Conservation (phyloP, 2,113 vertebrate genomes). For the Pitta sordida region DNA sequence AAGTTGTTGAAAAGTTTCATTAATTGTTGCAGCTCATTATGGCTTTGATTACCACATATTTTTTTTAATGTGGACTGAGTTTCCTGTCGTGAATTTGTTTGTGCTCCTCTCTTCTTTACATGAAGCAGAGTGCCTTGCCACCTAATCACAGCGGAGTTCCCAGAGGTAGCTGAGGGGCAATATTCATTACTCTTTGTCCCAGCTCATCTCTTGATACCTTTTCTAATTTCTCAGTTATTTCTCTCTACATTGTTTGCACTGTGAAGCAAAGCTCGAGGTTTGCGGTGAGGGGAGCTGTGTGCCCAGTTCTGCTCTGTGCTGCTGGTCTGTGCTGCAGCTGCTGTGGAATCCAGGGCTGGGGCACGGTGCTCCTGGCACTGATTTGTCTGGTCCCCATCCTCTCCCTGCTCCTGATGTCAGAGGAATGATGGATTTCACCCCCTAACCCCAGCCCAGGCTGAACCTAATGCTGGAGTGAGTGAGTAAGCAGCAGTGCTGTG, state of each 20-base stretch:
- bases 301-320: background rate
- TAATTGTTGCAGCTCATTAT: background rate
- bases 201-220: background rate
- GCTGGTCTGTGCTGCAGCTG: background rate
- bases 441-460: background rate
- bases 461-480: background rate
- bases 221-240: conserved; percentile 26
- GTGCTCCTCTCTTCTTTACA: background rate
- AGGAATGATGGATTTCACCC: background rate
- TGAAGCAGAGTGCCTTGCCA: background rate
- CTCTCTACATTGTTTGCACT: background rate
- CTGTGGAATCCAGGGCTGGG: background rate
- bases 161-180: background rate
- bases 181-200: conserved; percentile 23
- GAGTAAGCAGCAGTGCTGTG: background rate
- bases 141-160: conserved; percentile 21
- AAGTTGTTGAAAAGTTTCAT: background rate
- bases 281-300: background rate
- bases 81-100: background rate
- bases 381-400: background rate
- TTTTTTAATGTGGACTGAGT: background rate
- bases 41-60: conserved; percentile 25
- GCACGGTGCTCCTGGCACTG: fast-evolving
- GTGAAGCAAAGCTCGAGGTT: background rate
- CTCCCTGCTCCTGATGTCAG: background rate